A percentile compares a stretch with the other conserved stretches of the same genome.
Evolutionary conservation across 92 coral and sea anemone genomes (phyloP).

Genomic region (Umimayanthus kanabou): DNA sequence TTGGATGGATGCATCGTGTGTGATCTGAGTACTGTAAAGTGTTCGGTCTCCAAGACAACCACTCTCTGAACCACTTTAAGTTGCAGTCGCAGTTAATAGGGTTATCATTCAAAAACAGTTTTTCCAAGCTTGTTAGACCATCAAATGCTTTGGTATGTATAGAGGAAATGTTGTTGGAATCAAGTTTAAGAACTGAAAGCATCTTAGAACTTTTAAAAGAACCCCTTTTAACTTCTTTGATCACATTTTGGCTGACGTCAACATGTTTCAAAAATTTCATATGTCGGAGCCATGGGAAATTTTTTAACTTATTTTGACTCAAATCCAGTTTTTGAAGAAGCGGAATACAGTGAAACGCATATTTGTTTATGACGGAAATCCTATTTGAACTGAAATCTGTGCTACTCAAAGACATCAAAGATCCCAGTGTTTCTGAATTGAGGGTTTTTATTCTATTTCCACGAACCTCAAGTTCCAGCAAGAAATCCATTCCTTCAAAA

Average conservation of each 20-base stretch:
- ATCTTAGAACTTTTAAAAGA: slow-evolving; percentile 18
- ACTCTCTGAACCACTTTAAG: slow-evolving; percentile 61
- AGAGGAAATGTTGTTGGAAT: slow-evolving; percentile 21
- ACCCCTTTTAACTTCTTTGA: not conserved
- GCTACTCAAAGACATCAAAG: slow-evolving; percentile 15
- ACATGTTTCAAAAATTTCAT: slow-evolving; percentile 4
- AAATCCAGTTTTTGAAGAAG: not conserved
- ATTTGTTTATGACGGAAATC: not conserved
- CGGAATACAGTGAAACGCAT: slow-evolving; percentile 24
- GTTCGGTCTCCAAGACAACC: slow-evolving; percentile 45
- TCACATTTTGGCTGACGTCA: not conserved
- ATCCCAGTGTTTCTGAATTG: slow-evolving; percentile 1
- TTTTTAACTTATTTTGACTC: not conserved
- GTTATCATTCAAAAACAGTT: slow-evolving; percentile 51
- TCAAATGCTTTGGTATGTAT: slow-evolving; percentile 19
- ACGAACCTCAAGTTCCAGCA: not conserved
- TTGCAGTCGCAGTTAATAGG: slow-evolving; percentile 74
- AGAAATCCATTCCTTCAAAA: slow-evolving; percentile 38
- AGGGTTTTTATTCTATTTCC: not conserved
- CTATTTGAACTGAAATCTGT: slow-evolving; percentile 1
- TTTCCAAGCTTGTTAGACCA: slow-evolving; percentile 26
- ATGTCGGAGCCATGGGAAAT: not conserved
- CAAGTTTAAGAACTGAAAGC: slow-evolving; percentile 15
- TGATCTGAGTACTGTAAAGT: slow-evolving; percentile 15
- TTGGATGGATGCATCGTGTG: slow-evolving; percentile 52